Percentiles rank a stretch among this genome's conserved stretches.
Evolutionary conservation across 2,113 vertebrate species (phyloP).

Genomic region (Emberiza fucata): DNA sequence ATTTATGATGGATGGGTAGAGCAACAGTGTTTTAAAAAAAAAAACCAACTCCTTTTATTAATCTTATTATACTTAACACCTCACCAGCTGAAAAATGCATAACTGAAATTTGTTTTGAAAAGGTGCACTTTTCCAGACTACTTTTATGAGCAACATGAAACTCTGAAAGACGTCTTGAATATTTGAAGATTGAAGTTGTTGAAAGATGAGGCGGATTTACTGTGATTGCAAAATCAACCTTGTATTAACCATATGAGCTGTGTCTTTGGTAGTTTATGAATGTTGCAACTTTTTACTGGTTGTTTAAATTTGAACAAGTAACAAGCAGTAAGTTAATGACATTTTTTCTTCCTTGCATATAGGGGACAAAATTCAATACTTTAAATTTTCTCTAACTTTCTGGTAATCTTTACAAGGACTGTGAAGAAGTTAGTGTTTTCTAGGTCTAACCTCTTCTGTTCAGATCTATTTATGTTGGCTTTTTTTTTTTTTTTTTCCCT

Average conservation of each 20-base stretch:
- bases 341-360: slow-evolving; percentile 16
- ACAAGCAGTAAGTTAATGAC: slow-evolving; percentile 34
- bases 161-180: background rate
- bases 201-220: slow-evolving; percentile 27
- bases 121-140: background rate
- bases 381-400: slow-evolving; percentile 60
- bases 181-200: background rate
- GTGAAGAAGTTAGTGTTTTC: background rate
- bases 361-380: slow-evolving; percentile 28
- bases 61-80: background rate
- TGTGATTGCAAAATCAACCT: slow-evolving; percentile 13
- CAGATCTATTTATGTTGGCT: background rate
- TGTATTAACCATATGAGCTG: slow-evolving; percentile 21
- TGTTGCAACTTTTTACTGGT: slow-evolving; percentile 53
- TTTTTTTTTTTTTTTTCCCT: background rate
- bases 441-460: background rate
- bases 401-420: slow-evolving; percentile 36
- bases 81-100: background rate
- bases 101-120: background rate
- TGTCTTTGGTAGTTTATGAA: slow-evolving; percentile 54
- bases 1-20: background rate
- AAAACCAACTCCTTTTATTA: background rate
- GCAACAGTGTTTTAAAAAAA: background rate
- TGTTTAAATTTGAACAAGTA: slow-evolving; percentile 34
- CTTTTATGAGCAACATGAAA: background rate